Base-by-base conservation (phyloP, 2,797 vertebrate genomes). In the Xenentodon cancila region DNA sequence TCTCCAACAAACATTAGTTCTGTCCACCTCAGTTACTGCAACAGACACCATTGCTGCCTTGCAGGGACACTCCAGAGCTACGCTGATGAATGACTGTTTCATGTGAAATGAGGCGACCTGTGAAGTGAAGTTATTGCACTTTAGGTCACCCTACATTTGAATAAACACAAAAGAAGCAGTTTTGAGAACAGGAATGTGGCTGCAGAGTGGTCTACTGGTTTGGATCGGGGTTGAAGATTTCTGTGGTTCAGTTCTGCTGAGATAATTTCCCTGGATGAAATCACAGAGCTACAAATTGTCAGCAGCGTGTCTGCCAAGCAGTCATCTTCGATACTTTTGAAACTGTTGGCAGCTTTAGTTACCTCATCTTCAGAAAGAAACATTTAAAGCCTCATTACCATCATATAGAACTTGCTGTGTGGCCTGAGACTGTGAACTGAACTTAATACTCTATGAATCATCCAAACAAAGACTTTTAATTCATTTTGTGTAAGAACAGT, bases 11-110 rank as follows among this genome's bases (percentile, higher is more conserved):
- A 61, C 87, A 84, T 88, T 73, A 87, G 80, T 27, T 67, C 80
- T 88, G 85, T 92, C 91, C 87, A 87, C 83, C 57, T 66, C 50
- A 65, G 70, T 92, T 91, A 90, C 70, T 18, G 8, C 80, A 81
- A 89, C 61, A 80, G 75, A 86, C 80, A 68, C 88, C 89, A 88
- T 44, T 59, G 76, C 86, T 81, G 81, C 82, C 87, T 85, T 30
- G 72, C 64, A 90, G 88, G 81, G 82, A 70, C 53, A 15, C 68
- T 56, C 50, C 79, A 66, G 52, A 79, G n/a, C 77, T 44, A 27
- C 63, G 60, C 81, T 93, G 91, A 94, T 88, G 67, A 80, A 91
- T 59, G 81, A 88, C 64, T 50, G 65, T 81, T 69, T 81, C 84
- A 74, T 64, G 73, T 70, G 64, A 81, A 84, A 88, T 85, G 61